These are phyloP conservation scores for Epizoanthus scotinus DNA, from an alignment of 92 coral and sea anemone species.

Conservation along the genomic window DNA sequence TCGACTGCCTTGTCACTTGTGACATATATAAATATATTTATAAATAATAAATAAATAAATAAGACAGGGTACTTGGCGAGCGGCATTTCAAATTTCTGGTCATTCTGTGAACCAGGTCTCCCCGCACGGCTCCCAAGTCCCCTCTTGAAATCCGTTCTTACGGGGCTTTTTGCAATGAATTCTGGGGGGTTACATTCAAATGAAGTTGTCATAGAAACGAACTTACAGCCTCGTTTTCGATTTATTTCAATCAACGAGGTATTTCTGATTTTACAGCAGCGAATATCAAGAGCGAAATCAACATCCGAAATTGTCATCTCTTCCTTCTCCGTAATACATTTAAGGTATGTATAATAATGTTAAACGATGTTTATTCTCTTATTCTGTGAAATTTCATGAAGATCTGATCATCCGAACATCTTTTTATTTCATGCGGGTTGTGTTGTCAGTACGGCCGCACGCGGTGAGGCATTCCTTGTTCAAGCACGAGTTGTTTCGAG, in stretches of 20 bases:
- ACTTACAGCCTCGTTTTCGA: background rate
- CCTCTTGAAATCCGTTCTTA: background rate
- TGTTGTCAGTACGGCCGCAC: background rate
- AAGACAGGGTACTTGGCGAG: no score
- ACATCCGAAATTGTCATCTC: background rate
- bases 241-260: background rate
- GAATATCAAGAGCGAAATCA: background rate
- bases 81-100: no score
- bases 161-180: background rate
- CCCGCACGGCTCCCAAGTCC: background rate
- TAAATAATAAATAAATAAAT: no score
- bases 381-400: background rate
- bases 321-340: background rate
- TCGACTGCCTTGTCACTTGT: no score
- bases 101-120: no score
- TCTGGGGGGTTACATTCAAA: constrained; percentile 2
- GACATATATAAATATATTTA: no score
- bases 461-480: constrained; percentile 1
- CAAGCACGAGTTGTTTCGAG: background rate
- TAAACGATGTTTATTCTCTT: constrained; percentile 1
- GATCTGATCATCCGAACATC: constrained; percentile 1
- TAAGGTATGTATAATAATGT: background rate
- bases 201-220: background rate
- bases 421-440: background rate
- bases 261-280: background rate